Evolutionary conservation across 2,113 vertebrate genomes (phyloP).

Genomic region (Morone saxatilis): DNA sequence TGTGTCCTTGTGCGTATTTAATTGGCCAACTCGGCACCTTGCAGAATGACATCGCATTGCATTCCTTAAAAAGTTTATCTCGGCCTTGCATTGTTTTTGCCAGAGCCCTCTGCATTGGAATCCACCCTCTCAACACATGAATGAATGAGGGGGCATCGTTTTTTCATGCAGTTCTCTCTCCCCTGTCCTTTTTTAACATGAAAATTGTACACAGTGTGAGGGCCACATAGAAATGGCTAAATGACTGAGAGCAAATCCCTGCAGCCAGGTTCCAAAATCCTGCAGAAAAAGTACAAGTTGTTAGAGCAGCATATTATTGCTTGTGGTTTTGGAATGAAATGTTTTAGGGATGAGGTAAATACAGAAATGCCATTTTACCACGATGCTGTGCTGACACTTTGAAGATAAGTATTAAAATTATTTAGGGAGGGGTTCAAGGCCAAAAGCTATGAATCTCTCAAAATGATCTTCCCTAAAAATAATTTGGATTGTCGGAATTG

Average conservation of each 20-base stretch:
- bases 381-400: neutral
- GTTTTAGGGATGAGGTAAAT: neutral
- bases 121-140: neutral
- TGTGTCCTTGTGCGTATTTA: neutral
- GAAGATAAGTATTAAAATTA: constrained; percentile 1
- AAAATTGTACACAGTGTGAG: neutral
- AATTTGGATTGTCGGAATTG: constrained; percentile 6
- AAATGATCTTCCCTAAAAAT: neutral
- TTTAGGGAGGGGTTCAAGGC: neutral
- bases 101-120: neutral
- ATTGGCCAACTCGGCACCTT: neutral
- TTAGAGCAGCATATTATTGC: neutral
- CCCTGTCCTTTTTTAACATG: too few species aligned
- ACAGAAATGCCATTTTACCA: neutral
- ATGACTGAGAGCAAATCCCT: neutral
- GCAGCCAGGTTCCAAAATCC: neutral
- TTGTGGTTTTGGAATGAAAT: neutral
- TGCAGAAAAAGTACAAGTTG: neutral
- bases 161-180: too few species aligned
- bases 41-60: neutral
- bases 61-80: neutral
- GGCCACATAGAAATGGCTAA: neutral
- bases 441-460: constrained; percentile 2
- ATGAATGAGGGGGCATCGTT: neutral
- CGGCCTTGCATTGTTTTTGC: neutral